Conservation (phyloP, 2,797 vertebrate genomes). For the Bufotes viridis region DNA sequence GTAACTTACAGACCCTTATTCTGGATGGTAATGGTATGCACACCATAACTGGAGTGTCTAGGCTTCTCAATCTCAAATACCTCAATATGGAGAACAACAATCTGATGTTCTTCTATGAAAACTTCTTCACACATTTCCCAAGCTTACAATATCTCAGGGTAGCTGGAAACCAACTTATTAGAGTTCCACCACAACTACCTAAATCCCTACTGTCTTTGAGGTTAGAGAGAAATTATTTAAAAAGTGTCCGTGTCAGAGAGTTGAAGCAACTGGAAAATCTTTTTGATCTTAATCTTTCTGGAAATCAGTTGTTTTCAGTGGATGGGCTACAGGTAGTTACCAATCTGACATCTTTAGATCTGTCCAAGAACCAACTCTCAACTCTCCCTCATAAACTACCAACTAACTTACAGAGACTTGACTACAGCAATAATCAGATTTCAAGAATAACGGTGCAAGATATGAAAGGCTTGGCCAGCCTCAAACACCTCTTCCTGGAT, state of each 20-base stretch:
- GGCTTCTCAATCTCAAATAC: constrained; percentile 72
- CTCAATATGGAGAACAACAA: constrained; percentile 78
- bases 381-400: constrained; percentile 74
- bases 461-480: constrained; percentile 74
- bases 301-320: constrained; percentile 77
- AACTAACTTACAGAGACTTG: constrained; percentile 76
- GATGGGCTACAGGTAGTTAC: constrained; percentile 76
- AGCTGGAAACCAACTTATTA: constrained; percentile 76
- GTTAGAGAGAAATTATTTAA: constrained; percentile 79
- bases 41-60: constrained; percentile 69
- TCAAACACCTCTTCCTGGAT: constrained; percentile 83
- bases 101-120: constrained; percentile 69
- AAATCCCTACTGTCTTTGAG: constrained; percentile 76
- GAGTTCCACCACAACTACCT: constrained; percentile 77
- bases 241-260: constrained; percentile 72
- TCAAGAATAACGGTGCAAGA: constrained; percentile 74
- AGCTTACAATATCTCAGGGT: constrained; percentile 77
- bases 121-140: constrained; percentile 73
- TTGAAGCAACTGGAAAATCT: constrained; percentile 77
- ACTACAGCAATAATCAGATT: constrained; percentile 80
- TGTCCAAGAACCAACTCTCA: constrained; percentile 79
- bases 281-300: constrained; percentile 75
- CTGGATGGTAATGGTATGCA: constrained; percentile 78
- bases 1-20: constrained; percentile 73
- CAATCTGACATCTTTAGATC: constrained; percentile 76